A percentile compares a stretch with the other conserved stretches of the same genome.
Evolutionary conservation across 2,888 invertebrate species (phyloP).

Genomic region (Sylvicola cinctus): DNA sequence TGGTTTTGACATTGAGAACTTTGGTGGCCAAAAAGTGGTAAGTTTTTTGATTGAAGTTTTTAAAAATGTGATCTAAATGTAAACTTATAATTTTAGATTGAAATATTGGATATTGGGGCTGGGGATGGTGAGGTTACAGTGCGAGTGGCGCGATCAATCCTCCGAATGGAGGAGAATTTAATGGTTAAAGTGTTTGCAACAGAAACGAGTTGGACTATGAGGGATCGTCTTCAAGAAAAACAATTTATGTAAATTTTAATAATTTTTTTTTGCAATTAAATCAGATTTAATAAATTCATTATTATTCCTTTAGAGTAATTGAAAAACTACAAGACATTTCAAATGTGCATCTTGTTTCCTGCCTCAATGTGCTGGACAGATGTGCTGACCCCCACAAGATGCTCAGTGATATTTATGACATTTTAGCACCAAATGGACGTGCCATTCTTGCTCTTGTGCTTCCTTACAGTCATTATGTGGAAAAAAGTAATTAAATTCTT

Average conservation of each 20-base stretch:
- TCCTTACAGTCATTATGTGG: slow-evolving; percentile 88
- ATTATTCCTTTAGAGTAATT: slow-evolving; percentile 14
- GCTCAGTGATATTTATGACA: slow-evolving; percentile 47
- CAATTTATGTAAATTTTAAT: slow-evolving; percentile 49
- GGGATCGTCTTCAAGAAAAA: slow-evolving; percentile 48
- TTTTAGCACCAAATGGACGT: slow-evolving; percentile 51
- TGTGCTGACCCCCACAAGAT: slow-evolving; percentile 69
- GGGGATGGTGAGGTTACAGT: slow-evolving; percentile 89
- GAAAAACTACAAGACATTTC: slow-evolving; percentile 18
- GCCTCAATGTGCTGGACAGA: slow-evolving; percentile 85
- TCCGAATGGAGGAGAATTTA: slow-evolving; percentile 43
- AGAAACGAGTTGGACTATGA: slow-evolving; percentile 82
- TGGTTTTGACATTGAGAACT: slow-evolving; percentile 15
- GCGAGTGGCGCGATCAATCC: slow-evolving; percentile 47
- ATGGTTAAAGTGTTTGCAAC: slow-evolving; percentile 65
- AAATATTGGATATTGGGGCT: slow-evolving; percentile 67
- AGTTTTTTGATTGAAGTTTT: neutral
- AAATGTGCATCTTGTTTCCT: slow-evolving; percentile 27
- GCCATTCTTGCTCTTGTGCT: slow-evolving; percentile 79
- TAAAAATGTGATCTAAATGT: neutral
- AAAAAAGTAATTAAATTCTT: slow-evolving; percentile 42
- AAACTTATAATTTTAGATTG: neutral
- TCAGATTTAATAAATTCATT: slow-evolving; percentile 1
- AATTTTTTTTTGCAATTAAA: neutral
- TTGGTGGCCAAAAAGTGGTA: slow-evolving; percentile 4